Conservation (phyloP, 2,113 vertebrate species). For the Larimichthys polyactis region DNA sequence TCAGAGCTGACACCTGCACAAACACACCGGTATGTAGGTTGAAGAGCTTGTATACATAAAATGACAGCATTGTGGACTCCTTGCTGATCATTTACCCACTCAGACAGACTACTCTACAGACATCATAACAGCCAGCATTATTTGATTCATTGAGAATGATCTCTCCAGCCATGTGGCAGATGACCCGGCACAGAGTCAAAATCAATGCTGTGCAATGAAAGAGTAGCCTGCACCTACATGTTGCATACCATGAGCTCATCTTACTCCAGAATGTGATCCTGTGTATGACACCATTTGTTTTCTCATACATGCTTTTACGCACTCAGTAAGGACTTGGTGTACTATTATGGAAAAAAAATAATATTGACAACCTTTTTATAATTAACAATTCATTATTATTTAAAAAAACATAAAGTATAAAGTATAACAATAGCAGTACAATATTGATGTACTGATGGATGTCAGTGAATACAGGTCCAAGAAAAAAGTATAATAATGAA, state of each 20-base stretch:
- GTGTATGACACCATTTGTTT: not conserved
- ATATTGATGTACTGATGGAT: not conserved
- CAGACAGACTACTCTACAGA: not conserved
- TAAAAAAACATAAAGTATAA: not conserved
- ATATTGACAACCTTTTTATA: not conserved
- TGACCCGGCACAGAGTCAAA: slow-evolving; percentile 10
- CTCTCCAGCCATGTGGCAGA: not conserved
- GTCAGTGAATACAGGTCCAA: not conserved
- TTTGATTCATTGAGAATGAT: slow-evolving; percentile 26
- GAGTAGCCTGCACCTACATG: not conserved
- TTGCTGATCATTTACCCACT: not conserved
- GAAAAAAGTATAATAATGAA: not conserved
- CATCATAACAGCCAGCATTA: slow-evolving; percentile 1
- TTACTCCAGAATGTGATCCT: not conserved
- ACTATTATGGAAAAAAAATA: not conserved
- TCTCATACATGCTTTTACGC: not conserved
- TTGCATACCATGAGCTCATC: slow-evolving; percentile 5
- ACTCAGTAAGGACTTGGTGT: not conserved
- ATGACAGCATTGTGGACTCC: slow-evolving; percentile 10
- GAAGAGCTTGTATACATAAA: not conserved
- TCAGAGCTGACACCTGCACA: not conserved
- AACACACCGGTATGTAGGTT: slow-evolving; percentile 3
- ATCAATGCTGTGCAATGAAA: not conserved
- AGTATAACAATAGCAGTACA: not conserved
- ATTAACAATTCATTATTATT: not conserved